These are phyloP conservation scores for Spisula solida DNA, from an alignment of 2,888 invertebrate species.

Conservation along the genomic window DNA sequence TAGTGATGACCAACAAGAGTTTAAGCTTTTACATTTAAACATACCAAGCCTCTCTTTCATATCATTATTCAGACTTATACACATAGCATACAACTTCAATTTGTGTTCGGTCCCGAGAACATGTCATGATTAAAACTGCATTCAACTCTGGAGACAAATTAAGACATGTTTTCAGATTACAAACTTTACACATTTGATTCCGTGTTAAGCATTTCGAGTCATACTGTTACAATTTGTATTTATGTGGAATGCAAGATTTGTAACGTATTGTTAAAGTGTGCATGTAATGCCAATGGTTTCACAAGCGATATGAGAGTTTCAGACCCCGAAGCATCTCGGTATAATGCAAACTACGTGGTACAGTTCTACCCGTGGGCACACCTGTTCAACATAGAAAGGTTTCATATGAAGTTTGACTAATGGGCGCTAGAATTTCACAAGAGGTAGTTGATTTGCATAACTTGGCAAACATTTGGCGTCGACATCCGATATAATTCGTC, in stretches of 20 bases:
- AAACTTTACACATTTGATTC: neutral
- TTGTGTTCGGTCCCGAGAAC: too few species aligned
- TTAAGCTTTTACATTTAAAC: too few species aligned
- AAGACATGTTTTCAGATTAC: too few species aligned
- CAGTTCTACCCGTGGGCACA: neutral
- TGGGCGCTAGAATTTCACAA: neutral
- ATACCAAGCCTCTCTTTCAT: too few species aligned
- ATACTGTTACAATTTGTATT: neutral
- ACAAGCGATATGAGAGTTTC: neutral
- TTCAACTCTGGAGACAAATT: too few species aligned
- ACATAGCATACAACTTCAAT: too few species aligned
- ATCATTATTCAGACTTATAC: too few species aligned
- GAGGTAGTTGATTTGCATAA: constrained; percentile 41
- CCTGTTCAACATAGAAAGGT: neutral
- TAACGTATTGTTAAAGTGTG: neutral
- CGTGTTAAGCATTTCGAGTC: neutral
- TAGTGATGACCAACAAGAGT: too few species aligned
- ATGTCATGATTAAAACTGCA: too few species aligned
- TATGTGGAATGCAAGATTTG: neutral
- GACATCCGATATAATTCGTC: constrained; percentile 40
- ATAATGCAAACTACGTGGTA: neutral
- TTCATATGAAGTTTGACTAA: neutral
- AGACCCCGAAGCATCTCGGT: neutral
- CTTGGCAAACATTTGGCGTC: neutral
- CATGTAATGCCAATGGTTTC: neutral